Evolutionary conservation across 2,113 vertebrate genomes (phyloP), one percentile per base, ranked within the genome.

Genomic region (Phrynosoma blainvillii): DNA sequence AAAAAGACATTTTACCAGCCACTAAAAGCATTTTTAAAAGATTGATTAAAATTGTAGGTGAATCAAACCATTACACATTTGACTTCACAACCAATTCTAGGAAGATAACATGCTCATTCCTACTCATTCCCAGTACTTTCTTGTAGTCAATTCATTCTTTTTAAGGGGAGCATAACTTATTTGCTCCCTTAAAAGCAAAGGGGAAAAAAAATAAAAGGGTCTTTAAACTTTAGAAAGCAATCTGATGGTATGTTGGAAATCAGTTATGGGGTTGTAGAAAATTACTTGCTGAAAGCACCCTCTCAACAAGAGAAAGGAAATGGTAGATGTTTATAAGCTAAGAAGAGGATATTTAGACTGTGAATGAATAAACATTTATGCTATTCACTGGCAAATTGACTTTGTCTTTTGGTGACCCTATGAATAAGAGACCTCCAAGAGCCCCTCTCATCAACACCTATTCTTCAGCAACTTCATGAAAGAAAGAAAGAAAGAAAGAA

Each of bases 11-110:
- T 93, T 94, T 93, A 92, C 87, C 92, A 94, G 90, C 81, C 75
- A 90, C 90, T 80, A 89, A 87, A 90, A 88, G 62, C 66, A 90
- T 92, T 89, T 95, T 83, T 82, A 87, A 93, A 91, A 82, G 47
- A 90, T 88, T 70, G 86, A 83, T 93, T 93, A 88, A 96, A 95
- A 90, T 74, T 90, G 84, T 66, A 93, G 73, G 65, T 90, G 56
- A 91, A 70, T 91, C 91, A 94, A 91, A 85, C 40, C 82, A 88
- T 42, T 80, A 88, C 42, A 52, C 73, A 79, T 93, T 93, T 91
- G 59, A 79, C 92, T 90, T 91, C 62, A 70, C 10, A 88, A 32
- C 77, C 40, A 54, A 65, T 87, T 89, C 71, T 89, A 27, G 89
- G 82, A 88, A 84, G 90, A 78, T 86, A 90, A 89, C 82, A 90